Evolutionary conservation across 2,113 vertebrate species (phyloP).

Genomic region (Coturnix japonica): DNA sequence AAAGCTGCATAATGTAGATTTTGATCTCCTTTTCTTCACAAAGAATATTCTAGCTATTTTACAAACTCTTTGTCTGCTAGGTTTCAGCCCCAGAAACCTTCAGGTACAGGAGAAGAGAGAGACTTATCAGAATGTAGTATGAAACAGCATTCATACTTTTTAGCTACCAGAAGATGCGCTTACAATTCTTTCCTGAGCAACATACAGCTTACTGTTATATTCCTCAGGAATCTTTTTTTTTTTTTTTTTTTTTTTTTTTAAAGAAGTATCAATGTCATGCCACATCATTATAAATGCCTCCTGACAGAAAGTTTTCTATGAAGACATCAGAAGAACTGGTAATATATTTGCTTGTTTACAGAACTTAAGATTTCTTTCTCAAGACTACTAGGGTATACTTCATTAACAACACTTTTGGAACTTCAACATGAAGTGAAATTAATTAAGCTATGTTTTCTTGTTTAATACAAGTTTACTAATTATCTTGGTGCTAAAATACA

Average conservation of each 20-base stretch:
- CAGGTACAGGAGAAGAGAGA: neutral
- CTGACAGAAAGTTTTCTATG: neutral
- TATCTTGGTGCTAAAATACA: neutral
- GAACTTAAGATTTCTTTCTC: neutral
- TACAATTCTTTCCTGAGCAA: neutral
- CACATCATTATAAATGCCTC: neutral
- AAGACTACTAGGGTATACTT: neutral
- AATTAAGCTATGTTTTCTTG: neutral
- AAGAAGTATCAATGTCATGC: neutral
- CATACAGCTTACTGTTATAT: neutral
- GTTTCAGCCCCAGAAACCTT: neutral
- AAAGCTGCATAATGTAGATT: neutral
- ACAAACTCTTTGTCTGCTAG: neutral
- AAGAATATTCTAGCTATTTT: neutral
- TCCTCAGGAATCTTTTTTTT: neutral
- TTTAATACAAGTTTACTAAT: neutral
- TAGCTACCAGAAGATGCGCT: neutral
- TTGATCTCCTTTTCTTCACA: neutral
- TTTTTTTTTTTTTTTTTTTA: neutral
- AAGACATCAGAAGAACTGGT: neutral
- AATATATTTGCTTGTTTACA: neutral
- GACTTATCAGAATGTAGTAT: neutral
- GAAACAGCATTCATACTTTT: neutral
- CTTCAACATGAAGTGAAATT: fast-evolving
- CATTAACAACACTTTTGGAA: neutral